Evolutionary conservation across 1,140 invertebrate genomes (phyloP).

Genomic region (Diplogasteroides magnus): DNA sequence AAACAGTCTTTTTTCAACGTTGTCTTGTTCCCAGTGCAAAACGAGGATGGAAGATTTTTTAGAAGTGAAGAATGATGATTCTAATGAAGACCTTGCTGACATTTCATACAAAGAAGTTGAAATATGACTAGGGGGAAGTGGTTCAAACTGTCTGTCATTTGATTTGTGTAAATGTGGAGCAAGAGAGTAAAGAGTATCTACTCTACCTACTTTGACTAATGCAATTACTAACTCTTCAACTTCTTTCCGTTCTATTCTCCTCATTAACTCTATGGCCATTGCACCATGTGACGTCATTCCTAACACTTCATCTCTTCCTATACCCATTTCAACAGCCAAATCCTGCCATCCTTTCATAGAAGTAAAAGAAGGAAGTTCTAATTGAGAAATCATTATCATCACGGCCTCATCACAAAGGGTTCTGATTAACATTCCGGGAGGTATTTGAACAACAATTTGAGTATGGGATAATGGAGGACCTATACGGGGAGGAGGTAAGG

Average conservation of each 20-base stretch:
- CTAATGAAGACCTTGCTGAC: not conserved
- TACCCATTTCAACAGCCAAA: not conserved
- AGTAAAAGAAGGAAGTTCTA: not conserved
- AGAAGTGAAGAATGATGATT: not conserved
- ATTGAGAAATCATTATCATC: not conserved
- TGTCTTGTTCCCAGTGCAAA: not conserved
- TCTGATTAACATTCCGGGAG: no score
- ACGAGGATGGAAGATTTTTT: not conserved
- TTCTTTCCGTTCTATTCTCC: not conserved
- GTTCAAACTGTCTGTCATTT: no score
- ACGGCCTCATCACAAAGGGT: no score
- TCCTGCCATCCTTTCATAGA: not conserved
- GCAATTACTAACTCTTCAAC: not conserved
- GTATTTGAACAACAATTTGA: no score
- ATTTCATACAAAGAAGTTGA: no score
- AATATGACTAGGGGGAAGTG: not conserved
- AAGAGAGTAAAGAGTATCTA: not conserved
- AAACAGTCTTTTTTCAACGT: not conserved
- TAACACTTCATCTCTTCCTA: not conserved
- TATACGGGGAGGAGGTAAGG: not conserved
- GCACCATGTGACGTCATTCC: not conserved
- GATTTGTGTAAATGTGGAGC: not conserved
- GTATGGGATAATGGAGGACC: not conserved
- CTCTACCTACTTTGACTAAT: not conserved
- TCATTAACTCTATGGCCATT: not conserved